phyloP scores from a whole-genome alignment of 2,888 invertebrate species.

The Lypha dubia region DNA sequence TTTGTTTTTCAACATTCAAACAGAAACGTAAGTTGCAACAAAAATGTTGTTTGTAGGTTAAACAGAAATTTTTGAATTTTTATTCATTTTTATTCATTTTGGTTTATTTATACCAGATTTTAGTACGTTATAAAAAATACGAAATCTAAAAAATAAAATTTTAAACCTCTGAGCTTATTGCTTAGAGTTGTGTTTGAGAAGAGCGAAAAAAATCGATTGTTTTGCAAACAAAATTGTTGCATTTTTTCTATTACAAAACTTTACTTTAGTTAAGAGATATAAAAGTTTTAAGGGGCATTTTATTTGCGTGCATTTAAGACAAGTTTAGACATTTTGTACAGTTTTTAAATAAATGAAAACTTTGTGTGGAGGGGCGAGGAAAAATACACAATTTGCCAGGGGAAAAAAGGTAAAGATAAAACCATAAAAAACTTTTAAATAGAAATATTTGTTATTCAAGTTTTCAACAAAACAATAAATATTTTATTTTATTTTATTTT shows the following conservation, averaged over 20 bases:
- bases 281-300: conserved; percentile 48
- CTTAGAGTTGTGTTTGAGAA: conserved; percentile 32
- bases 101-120: conserved; percentile 3
- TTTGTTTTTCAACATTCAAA: conserved; percentile 4
- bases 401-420: conserved; percentile 1
- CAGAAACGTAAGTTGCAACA: conserved; percentile 11
- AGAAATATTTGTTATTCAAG: conserved; percentile 1
- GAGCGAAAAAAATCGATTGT: conserved; percentile 54
- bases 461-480: conserved; percentile 8
- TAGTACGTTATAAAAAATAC: background rate
- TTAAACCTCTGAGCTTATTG: conserved; percentile 52
- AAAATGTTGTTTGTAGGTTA: background rate
- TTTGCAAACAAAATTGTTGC: conserved; percentile 56
- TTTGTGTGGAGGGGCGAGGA: too few species aligned
- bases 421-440: conserved; percentile 15
- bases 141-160: conserved; percentile 12
- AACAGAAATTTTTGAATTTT: conserved; percentile 7
- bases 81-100: conserved; percentile 15
- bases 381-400: background rate
- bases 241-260: conserved; percentile 39
- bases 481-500: background rate
- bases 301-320: conserved; percentile 24
- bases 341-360: background rate
- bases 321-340: conserved; percentile 46
- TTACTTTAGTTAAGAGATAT: conserved; percentile 43